Base-by-base conservation (phyloP, 2,113 vertebrate species). In the Monopterus albus region DNA sequence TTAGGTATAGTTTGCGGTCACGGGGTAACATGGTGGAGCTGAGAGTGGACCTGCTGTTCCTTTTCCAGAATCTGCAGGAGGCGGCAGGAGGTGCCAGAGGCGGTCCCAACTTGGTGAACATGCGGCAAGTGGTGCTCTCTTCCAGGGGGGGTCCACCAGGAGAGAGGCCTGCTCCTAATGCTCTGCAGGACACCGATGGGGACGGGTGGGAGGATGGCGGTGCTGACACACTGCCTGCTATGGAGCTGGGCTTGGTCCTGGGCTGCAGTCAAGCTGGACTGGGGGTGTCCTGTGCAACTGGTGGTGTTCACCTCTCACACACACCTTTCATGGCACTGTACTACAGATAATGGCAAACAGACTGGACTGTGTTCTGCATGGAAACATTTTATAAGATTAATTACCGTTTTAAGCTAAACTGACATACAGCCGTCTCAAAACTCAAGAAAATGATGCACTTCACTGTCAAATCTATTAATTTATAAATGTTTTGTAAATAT, bases 261-360 rank as follows among this genome's bases (percentile, higher is more conserved):
- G 82, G 88, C 66, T 94, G 93, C 81, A 88, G 85, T 50, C 81
- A 5, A 21, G 75, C 35, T 2, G 84, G 87, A n/a, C 18, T 26
- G 0, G 72, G n/a, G 2, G 82, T 87, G 15, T 76, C 90, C 5
- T 95, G 94, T 45, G 47, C 63, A 28, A 36, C 49, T 2, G 75
- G 81, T 1, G 88, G 88, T 0, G 85, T 94, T 1, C 83, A 72
- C n/a, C 84, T 93, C 3, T 64, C 77, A 23, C 91, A 94, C 39
- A 43, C 89, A 3, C 94, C 94, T 6, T 94, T 95, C 78, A 83
- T 94, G 9, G 83, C 89, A 39, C 53, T 94, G 38, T 90, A 91
- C 21, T 92, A 93, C 78, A 78, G 83, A 79, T 91, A 81, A 79
- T 18, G 31, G 9, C 31, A 18, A 17, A 42, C 53, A 47, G 36